Percentiles rank a stretch among this genome's conserved stretches.
Evolutionary conservation across 2,888 invertebrate genomes (phyloP).

Genomic region (Chymomyza caudatula): DNA sequence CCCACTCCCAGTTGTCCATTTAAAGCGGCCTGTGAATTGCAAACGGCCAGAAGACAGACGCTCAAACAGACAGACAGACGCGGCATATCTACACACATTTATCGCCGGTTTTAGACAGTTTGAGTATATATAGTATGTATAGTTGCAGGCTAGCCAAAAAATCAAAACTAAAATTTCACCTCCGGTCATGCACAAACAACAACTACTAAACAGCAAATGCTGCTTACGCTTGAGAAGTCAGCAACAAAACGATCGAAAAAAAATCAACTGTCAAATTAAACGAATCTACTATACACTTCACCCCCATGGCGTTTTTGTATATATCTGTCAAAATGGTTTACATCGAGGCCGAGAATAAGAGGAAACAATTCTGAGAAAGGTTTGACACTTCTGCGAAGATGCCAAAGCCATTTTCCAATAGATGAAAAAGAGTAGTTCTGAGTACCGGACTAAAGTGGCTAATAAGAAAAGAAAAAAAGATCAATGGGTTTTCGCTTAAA

Average conservation of each 20-base stretch:
- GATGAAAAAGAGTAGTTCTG: too few species aligned
- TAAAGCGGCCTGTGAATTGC: constrained; percentile 52
- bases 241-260: constrained; percentile 13
- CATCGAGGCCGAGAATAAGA: too few species aligned
- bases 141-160: constrained; percentile 41
- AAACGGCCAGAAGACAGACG: constrained; percentile 36
- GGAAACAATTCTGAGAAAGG: too few species aligned
- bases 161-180: constrained; percentile 63
- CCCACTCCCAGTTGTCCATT: constrained; percentile 69
- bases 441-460: too few species aligned
- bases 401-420: too few species aligned
- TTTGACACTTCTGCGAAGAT: too few species aligned
- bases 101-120: constrained; percentile 52
- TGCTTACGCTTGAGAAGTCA: constrained; percentile 9
- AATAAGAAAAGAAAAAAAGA: not conserved
- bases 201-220: not conserved
- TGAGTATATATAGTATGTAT: constrained; percentile 29
- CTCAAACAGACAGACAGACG: not conserved
- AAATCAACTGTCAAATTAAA: not conserved
- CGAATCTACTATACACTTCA: not conserved
- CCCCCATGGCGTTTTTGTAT: too few species aligned
- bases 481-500: too few species aligned
- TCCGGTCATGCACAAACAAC: constrained; percentile 63
- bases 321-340: too few species aligned
- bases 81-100: constrained; percentile 58